Percentiles rank a stretch among this genome's conserved stretches.
Evolutionary conservation across 1,140 invertebrate genomes (phyloP).

Genomic region (Hypothenemus hampei): DNA sequence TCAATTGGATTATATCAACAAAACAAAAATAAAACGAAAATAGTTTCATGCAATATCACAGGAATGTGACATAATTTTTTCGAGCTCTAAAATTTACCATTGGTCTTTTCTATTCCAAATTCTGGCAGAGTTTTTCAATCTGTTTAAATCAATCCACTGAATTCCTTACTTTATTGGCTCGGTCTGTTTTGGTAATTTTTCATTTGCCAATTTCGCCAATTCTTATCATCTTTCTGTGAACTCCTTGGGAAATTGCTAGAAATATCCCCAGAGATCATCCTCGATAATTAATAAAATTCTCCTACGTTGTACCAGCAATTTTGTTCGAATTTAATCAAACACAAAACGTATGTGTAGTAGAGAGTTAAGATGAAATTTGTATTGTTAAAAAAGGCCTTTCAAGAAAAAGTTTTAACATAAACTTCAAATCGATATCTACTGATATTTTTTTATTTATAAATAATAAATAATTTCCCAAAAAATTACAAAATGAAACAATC

Average conservation of each 20-base stretch:
- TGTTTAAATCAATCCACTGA: constrained; percentile 44
- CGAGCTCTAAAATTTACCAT: constrained; percentile 2
- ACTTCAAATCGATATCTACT: no score
- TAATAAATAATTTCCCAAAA: no score
- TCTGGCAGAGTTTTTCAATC: constrained; percentile 35
- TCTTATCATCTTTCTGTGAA: no score
- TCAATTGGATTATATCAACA: background rate
- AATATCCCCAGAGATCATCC: constrained; percentile 14
- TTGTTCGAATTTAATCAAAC: background rate
- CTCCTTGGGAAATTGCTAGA: no score
- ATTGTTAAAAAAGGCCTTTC: no score
- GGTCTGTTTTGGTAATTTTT: constrained; percentile 38
- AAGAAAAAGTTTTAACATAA: no score
- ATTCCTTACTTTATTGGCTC: constrained; percentile 42
- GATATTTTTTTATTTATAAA: no score
- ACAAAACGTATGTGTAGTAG: background rate
- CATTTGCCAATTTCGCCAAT: no score
- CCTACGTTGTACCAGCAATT: no score
- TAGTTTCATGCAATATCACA: background rate
- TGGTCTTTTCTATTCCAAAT: constrained; percentile 16
- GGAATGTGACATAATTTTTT: background rate
- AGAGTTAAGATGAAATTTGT: background rate
- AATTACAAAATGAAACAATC: no score
- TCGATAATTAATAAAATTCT: background rate
- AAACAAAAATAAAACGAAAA: background rate